Base-by-base conservation (phyloP, 2,888 invertebrate genomes). In the Linhomoeus sp. region DNA sequence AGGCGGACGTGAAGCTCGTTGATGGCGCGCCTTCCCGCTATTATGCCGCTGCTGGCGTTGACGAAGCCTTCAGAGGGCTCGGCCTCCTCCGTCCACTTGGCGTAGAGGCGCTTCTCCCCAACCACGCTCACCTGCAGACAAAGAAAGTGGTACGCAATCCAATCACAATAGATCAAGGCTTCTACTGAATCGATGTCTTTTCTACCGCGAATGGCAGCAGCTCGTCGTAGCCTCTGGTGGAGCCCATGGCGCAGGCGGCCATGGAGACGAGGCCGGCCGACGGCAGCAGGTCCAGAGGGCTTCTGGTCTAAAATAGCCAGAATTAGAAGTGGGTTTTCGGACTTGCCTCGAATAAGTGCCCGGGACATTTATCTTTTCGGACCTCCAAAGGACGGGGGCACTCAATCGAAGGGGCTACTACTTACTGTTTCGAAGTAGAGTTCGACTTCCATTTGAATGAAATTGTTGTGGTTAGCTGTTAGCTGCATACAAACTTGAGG, bases 141-240 rank as follows among this genome's bases (percentile, higher is more conserved):
- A n/a, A n/a, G n/a, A n/a, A n/a, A n/a, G n/a, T n/a, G n/a, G n/a
- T n/a, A n/a, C n/a, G n/a, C n/a, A n/a, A n/a, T n/a, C n/a, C n/a
- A n/a, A n/a, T n/a, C 12, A 40, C 20, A 20, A 12, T 22, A n/a
- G 12, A n/a, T 22, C 12, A 14, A 12, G 20, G 20, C 41, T 22
- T 12, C 23, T 40, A n/a, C 20, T 15, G 12, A 33, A 70, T n/a
- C n/a, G n/a, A n/a, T n/a, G n/a, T n/a, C n/a, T n/a, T n/a, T 75
- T 74, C 70, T n/a, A 86, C 85, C 67, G 88, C 85, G 72, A 92
- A 86, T 46, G 92, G 88, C 45, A 97, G 85, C 38, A 94, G 72
- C 71, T 94, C 90, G 70, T 97, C 94, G 67, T 85, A 86, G 24
- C 97, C 97, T 55, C 92, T 76, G 68, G 80, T 92, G 60, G 85